A percentile compares a stretch with the other conserved stretches of the same genome.
phyloP scores from a whole-genome alignment of 2,113 vertebrate genomes.

The Anarrhichthys ocellatus region DNA sequence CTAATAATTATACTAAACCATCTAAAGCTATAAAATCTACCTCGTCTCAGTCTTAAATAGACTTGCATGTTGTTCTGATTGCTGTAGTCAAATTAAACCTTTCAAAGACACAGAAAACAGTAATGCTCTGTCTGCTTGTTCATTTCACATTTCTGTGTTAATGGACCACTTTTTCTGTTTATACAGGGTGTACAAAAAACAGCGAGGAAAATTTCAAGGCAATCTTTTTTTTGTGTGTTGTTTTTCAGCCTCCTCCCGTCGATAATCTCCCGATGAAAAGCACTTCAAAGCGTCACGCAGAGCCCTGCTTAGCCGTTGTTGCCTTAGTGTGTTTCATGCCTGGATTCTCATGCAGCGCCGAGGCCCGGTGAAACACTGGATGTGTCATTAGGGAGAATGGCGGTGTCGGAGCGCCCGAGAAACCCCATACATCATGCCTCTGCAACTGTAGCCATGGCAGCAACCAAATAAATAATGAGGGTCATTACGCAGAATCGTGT shows the following conservation, averaged over 20 bases:
- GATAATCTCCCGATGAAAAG: constrained; percentile 69
- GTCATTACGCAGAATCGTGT: constrained; percentile 55
- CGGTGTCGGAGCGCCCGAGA: constrained; percentile 27
- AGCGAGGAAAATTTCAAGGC: constrained; percentile 36
- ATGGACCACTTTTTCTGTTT: constrained; percentile 32
- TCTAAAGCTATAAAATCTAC: constrained; percentile 7
- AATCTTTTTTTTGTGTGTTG: constrained; percentile 9
- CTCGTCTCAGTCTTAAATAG: constrained; percentile 24
- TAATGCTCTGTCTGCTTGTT: neutral
- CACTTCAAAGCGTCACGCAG: constrained; percentile 62
- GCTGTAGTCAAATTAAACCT: neutral
- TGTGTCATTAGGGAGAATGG: constrained; percentile 63
- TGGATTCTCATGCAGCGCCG: constrained; percentile 47
- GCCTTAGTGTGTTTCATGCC: constrained; percentile 58
- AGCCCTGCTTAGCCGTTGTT: constrained; percentile 53
- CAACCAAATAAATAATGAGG: constrained; percentile 76
- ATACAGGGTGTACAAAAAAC: constrained; percentile 15
- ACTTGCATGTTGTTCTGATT: neutral
- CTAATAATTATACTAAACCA: constrained; percentile 12
- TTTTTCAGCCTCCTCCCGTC: constrained; percentile 25
- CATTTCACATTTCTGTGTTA: constrained; percentile 35
- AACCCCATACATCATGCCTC: constrained; percentile 48
- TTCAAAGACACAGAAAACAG: constrained; percentile 4
- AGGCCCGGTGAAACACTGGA: constrained; percentile 39
- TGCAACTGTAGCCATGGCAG: constrained; percentile 71